phyloP scores from a whole-genome alignment of 2,888 invertebrate genomes.

The Cephonodes hylas region DNA sequence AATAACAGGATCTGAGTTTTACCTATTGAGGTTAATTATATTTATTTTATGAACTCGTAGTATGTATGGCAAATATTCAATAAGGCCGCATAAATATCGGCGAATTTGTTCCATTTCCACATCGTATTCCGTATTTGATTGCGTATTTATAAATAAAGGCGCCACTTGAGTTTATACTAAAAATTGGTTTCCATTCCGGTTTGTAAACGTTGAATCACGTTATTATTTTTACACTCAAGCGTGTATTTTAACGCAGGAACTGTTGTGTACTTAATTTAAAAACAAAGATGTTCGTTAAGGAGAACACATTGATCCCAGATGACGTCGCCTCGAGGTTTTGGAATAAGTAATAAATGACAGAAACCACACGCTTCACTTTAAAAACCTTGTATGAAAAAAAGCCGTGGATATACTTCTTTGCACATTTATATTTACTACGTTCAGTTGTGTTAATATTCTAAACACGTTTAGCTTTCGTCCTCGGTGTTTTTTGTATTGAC shows the following conservation, averaged over 20 bases:
- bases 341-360: slow-evolving; percentile 5
- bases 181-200: slow-evolving; percentile 23
- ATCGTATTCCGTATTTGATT: neutral
- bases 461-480: neutral
- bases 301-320: slow-evolving; percentile 14
- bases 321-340: slow-evolving; percentile 11
- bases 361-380: neutral
- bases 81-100: neutral
- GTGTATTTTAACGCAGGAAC: slow-evolving; percentile 32
- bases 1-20: neutral
- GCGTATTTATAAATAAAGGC: neutral
- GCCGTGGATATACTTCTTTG: neutral
- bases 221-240: slow-evolving; percentile 26
- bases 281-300: slow-evolving; percentile 20
- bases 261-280: slow-evolving; percentile 22
- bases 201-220: slow-evolving; percentile 29
- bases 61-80: neutral
- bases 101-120: neutral
- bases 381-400: neutral
- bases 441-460: neutral
- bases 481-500: slow-evolving; percentile 12
- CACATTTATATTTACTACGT: neutral
- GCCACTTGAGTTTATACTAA: slow-evolving; percentile 12
- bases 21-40: slow-evolving; percentile 8
- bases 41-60: slow-evolving; percentile 2